Base-by-base conservation (phyloP, 2,797 vertebrate genomes). In the Novumbra hubbsi region DNA sequence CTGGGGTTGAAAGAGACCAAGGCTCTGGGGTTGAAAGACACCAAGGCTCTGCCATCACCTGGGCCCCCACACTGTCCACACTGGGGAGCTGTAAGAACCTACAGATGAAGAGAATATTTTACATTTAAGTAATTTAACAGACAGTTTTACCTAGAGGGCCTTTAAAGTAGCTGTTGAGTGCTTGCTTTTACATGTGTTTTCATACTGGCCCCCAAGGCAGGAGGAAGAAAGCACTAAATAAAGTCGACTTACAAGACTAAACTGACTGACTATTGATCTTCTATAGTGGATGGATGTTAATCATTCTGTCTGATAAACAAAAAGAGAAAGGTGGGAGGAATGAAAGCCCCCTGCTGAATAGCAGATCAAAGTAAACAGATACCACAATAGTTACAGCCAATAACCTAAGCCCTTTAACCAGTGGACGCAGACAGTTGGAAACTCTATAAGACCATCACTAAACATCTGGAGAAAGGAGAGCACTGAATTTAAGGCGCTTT, bases 401-500 rank as follows among this genome's bases (percentile, higher is more conserved):
- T 66, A 66, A 32, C 30, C 68, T 52, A 74, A 63, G 70, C 76
- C 82, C 79, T 76, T 75, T 27, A 5, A 60, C 84, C 73, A 68
- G 9, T 70, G 72, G 77, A 80, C 74, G 74, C 32, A 77, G 82
- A 83, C 81, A 81, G 71, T 79, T 87, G 27, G 82, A 86, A 90
- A 90, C 88, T 80, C 72, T 79, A 88, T 78, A 84, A 71, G 52
- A 52, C 76, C 81, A 63, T 73, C 77, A 45, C 68, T 4, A 64
- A 66, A 86, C 84, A 88, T 86, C 78, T 83, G 84, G 81, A 73
- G 32, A n/a, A 45, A 73, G 80, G 78, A 82, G 83, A 89, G 85
- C 85, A 85, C 85, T 32, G 19, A 5, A 34, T 45, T 45, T 8
- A 45, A 8, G 41, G 41, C 82, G 75, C 62, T 32, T 60, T 38